A percentile compares a stretch with the other conserved stretches of the same genome.
Conservation (phyloP, 2,113 vertebrate species). For the Podilymbus podiceps region DNA sequence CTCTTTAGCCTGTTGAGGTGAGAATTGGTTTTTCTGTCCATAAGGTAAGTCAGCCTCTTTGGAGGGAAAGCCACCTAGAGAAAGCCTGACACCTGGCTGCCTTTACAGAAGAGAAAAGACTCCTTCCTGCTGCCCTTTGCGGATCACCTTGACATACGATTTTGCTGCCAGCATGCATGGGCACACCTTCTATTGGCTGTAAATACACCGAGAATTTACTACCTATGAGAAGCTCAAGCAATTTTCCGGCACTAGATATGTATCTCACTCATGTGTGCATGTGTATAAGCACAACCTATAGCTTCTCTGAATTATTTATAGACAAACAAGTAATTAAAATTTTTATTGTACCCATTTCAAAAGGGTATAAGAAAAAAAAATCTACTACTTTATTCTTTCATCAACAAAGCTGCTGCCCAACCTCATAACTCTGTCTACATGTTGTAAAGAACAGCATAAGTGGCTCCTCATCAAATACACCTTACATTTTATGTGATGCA, state of each 20-base stretch:
- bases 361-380: neutral
- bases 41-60: neutral
- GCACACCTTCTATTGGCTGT: neutral
- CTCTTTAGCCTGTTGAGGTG: neutral
- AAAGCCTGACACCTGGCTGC: neutral
- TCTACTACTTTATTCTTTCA: constrained; percentile 6
- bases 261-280: neutral
- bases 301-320: neutral
- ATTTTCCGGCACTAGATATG: neutral
- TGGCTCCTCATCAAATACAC: constrained; percentile 39
- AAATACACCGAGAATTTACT: neutral
- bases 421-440: constrained; percentile 41
- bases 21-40: neutral
- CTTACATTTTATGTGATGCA: constrained; percentile 49
- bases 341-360: constrained; percentile 34
- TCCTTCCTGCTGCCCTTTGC: neutral
- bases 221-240: neutral
- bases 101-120: neutral
- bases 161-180: neutral
- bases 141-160: neutral
- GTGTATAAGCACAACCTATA: neutral
- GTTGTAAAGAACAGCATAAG: constrained; percentile 14
- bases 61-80: neutral
- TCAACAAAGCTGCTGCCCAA: constrained; percentile 25
- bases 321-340: constrained; percentile 57